Conservation (phyloP, 2,888 invertebrate species). For the Orthonevra nobilis region DNA sequence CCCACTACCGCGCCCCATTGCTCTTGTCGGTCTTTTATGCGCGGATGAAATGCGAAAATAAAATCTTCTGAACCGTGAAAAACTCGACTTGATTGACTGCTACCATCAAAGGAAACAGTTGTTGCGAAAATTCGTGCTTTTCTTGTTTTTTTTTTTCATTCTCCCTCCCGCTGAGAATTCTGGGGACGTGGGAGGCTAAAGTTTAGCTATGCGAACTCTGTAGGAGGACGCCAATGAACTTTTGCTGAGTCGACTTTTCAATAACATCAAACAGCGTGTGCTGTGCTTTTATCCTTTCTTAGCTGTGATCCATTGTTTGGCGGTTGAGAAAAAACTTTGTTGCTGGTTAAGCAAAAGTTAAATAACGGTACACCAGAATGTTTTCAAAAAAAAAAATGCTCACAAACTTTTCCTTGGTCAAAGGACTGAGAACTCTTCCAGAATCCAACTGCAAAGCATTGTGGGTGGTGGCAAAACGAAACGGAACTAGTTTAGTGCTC, state of each 20-base stretch:
- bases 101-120: conserved; percentile 69
- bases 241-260: conserved; percentile 68
- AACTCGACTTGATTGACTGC: conserved; percentile 69
- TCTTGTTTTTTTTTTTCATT: conserved; percentile 3
- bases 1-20: background rate
- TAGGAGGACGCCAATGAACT: conserved; percentile 65
- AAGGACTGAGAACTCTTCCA: conserved; percentile 33
- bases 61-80: conserved; percentile 64
- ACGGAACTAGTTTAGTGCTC: conserved; percentile 31
- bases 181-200: conserved; percentile 43
- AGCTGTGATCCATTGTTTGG: conserved; percentile 31
- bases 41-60: conserved; percentile 56
- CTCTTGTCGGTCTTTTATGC: conserved; percentile 33
- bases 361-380: conserved; percentile 30
- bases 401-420: conserved; percentile 31
- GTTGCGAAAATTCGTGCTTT: conserved; percentile 53
- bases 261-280: conserved; percentile 66
- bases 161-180: conserved; percentile 35
- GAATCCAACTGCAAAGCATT: too few relatives aligned
- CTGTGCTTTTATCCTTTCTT: conserved; percentile 40
- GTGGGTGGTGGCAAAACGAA: conserved; percentile 2
- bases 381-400: conserved; percentile 39
- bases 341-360: conserved; percentile 23
- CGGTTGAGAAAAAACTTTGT: conserved; percentile 25
- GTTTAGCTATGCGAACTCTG: conserved; percentile 11